These are phyloP conservation scores for Meloidogyne exigua DNA, from an alignment of 1,140 invertebrate genomes.

Conservation along the genomic window DNA sequence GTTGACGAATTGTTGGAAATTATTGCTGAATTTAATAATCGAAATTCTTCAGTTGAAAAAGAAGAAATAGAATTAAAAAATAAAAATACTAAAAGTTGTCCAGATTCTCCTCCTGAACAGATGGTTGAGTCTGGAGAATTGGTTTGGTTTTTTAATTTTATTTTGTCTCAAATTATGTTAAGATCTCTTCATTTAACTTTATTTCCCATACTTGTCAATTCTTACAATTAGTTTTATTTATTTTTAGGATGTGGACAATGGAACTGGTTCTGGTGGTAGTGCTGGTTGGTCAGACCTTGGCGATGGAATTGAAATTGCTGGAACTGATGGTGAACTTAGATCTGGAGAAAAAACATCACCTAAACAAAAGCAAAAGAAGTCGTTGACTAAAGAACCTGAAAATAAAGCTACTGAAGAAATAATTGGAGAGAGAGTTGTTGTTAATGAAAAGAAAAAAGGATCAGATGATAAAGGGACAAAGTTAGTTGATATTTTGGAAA, in stretches of 20 bases:
- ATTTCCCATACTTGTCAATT: too few relatives aligned
- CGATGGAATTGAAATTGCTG: constrained; percentile 20
- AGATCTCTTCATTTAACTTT: too few relatives aligned
- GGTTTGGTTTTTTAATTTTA: too few relatives aligned
- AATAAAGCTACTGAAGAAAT: background rate
- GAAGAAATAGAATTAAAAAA: background rate
- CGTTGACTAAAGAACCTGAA: background rate
- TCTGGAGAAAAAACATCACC: background rate
- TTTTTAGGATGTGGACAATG: constrained; percentile 38
- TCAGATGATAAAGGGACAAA: background rate
- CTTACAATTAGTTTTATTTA: too few relatives aligned
- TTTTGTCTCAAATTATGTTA: too few relatives aligned
- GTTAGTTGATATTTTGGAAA: constrained; percentile 30
- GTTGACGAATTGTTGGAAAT: constrained; percentile 26
- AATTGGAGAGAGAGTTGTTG: background rate
- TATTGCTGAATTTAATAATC: constrained; percentile 20
- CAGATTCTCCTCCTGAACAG: constrained; percentile 3
- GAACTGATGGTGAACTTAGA: background rate
- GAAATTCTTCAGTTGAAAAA: background rate
- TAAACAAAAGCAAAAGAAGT: too few relatives aligned
- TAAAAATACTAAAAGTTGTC: background rate
- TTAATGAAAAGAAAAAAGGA: constrained; percentile 25
- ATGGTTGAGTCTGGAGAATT: constrained; percentile 2
- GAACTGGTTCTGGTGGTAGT: constrained; percentile 34
- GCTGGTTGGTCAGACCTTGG: constrained; percentile 39